These are phyloP conservation scores for Pyralis farinalis DNA, from an alignment of 2,888 invertebrate species.

Conservation along the genomic window DNA sequence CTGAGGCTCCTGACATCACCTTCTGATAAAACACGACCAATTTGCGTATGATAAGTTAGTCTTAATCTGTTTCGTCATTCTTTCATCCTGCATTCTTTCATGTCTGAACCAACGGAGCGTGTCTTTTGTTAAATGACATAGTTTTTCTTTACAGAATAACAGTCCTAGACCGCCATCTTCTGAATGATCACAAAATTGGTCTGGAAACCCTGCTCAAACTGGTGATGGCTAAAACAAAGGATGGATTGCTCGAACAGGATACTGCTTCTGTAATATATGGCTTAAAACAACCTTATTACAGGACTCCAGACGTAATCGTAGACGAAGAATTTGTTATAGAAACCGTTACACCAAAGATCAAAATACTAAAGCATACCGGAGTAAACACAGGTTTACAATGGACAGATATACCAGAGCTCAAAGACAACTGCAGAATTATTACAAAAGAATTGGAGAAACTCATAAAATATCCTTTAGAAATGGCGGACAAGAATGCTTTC, in stretches of 20 bases:
- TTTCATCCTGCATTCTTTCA: no score
- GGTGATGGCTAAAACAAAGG: constrained; percentile 66
- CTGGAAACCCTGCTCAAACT: constrained; percentile 59
- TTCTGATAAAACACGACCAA: no score
- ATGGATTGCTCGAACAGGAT: no score
- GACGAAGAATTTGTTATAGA: constrained; percentile 63
- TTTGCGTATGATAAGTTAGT: no score
- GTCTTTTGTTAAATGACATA: no score
- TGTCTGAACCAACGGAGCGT: no score
- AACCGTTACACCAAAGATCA: constrained; percentile 56
- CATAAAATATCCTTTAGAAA: constrained; percentile 33
- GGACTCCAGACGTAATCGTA: constrained; percentile 40
- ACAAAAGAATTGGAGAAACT: constrained; percentile 48
- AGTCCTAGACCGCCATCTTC: constrained; percentile 59
- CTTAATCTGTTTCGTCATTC: no score
- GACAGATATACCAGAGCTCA: constrained; percentile 43
- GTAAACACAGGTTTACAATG: constrained; percentile 55
- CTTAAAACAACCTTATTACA: constrained; percentile 54
- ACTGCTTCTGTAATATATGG: constrained; percentile 23
- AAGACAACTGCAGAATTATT: constrained; percentile 39
- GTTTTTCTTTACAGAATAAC: constrained; percentile 53
- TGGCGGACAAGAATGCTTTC: constrained; percentile 39
- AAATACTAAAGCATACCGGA: constrained; percentile 52
- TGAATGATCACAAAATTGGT: constrained; percentile 64
- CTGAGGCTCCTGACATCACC: no score